Percentiles rank a stretch among this genome's conserved stretches.
Conservation (phyloP, 1,140 invertebrate species). For the Bradysia coprophila region DNA sequence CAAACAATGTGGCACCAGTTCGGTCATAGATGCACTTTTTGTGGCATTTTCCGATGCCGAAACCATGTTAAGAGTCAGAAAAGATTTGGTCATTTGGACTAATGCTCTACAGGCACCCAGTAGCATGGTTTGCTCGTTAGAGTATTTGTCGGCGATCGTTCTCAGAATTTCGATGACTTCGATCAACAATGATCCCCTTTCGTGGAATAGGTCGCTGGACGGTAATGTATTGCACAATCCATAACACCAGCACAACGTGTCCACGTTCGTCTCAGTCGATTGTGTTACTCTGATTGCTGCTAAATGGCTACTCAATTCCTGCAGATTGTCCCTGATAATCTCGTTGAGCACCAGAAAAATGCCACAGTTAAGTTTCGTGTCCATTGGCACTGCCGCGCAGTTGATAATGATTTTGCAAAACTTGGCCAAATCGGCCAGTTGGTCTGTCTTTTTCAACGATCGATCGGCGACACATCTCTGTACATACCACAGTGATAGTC, state of each 20-base stretch:
- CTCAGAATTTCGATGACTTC: no score
- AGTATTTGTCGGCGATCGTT: slow-evolving; percentile 15
- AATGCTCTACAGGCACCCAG: slow-evolving; percentile 20
- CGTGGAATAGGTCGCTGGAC: slow-evolving; percentile 2
- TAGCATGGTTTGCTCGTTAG: slow-evolving; percentile 20
- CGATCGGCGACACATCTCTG: not conserved
- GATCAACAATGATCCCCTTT: slow-evolving; percentile 1
- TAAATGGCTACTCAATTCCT: slow-evolving; percentile 5
- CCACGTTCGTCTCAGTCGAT: not conserved
- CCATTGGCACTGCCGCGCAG: slow-evolving; percentile 8
- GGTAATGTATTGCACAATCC: slow-evolving; percentile 8
- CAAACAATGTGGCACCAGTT: slow-evolving; percentile 15
- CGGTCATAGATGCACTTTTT: not conserved
- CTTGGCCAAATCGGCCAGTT: not conserved
- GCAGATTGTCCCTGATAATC: slow-evolving; percentile 2
- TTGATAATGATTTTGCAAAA: slow-evolving; percentile 6
- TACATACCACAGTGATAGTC: not conserved
- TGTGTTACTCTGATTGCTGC: not conserved
- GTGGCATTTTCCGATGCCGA: slow-evolving; percentile 1
- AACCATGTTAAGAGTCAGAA: slow-evolving; percentile 8
- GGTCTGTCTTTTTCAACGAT: not conserved
- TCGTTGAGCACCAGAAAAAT: slow-evolving; percentile 7
- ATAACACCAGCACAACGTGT: slow-evolving; percentile 1
- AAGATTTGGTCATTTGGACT: slow-evolving; percentile 15
- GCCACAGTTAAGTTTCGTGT: slow-evolving; percentile 10